Evolutionary conservation across 2,113 vertebrate genomes (phyloP), one percentile per base, ranked within the genome.

Genomic region (Eudyptes chrysolophus): DNA sequence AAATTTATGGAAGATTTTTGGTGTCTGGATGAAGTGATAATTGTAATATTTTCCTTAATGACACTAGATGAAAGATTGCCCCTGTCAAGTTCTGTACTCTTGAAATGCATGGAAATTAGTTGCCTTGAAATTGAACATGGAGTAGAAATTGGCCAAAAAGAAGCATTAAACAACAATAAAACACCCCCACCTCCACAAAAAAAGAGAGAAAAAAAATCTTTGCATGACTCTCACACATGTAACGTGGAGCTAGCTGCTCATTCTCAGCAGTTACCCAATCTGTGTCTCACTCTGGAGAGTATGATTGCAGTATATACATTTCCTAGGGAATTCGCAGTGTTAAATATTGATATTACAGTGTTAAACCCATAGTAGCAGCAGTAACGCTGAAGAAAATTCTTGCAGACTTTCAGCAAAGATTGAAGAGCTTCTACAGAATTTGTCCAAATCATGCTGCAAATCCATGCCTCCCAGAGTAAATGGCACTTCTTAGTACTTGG

Each of bases 401-500:
- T 85, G 10, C 58, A 0, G 1, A 49, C 86, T 97, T 95, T 93
- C 78, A 94, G 36, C 54, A 87, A 87, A 89, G 61, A 76, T 77
- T 92, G 87, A 95, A 80, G 78, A 91, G 64, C 61, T 97, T 83
- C 38, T 51, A 77, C 29, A 92, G 78, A 95, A 80, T 96, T 93
- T 94, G 51, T 74, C 84, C 84, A 92, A 96, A 92, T 90, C 75
- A 30, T 34, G 17, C 83, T 65, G 83, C 89, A 96, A 93, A 94
- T 90, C 65, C 42, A 79, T 19, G 5, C 94, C 93, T 97, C 89
- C 58, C 18, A 69, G 76, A 95, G 85, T 69, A 83, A 92, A 93
- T 69, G 80, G 65, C 89, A 95, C 94, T 95, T 95, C 40, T 97
- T 51, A 95, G 90, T 93, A 84, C 85, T 96, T 97, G 94, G 85